phyloP scores from a whole-genome alignment of 2,797 vertebrate genomes.

The Sylvia borin region DNA sequence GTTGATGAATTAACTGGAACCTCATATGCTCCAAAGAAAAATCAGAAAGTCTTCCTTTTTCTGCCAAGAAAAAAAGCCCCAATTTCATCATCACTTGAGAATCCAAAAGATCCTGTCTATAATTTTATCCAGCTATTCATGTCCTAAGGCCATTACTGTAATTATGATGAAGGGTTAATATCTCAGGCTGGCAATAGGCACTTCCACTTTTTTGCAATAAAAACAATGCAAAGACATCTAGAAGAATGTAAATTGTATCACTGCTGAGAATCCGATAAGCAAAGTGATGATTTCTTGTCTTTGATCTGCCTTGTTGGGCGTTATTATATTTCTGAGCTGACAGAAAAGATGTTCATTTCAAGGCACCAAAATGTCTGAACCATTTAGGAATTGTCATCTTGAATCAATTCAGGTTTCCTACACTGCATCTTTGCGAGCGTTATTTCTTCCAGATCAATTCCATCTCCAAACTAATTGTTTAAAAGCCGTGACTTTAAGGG shows the following conservation, averaged over 20 bases:
- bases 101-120: not conserved
- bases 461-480: conserved; percentile 79
- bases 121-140: not conserved
- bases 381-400: conserved; percentile 76
- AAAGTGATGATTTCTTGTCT: conserved; percentile 55
- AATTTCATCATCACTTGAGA: not conserved
- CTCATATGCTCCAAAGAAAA: not conserved
- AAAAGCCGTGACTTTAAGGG: conserved; percentile 74
- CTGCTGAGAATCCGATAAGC: conserved; percentile 36
- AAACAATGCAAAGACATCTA: not conserved
- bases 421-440: conserved; percentile 68
- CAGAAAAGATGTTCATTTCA: conserved; percentile 77
- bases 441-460: conserved; percentile 80
- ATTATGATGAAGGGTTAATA: not conserved
- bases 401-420: conserved; percentile 80
- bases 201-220: not conserved
- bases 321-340: conserved; percentile 76
- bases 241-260: conserved; percentile 44
- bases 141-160: not conserved
- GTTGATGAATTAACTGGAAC: not conserved
- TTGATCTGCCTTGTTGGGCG: conserved; percentile 30
- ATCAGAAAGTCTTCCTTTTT: not conserved
- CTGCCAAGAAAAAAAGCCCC: not conserved
- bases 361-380: conserved; percentile 86
- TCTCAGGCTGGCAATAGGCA: not conserved